These are phyloP conservation scores for Tortrix viridana DNA, from an alignment of 2,888 invertebrate genomes.

Conservation along the genomic window DNA sequence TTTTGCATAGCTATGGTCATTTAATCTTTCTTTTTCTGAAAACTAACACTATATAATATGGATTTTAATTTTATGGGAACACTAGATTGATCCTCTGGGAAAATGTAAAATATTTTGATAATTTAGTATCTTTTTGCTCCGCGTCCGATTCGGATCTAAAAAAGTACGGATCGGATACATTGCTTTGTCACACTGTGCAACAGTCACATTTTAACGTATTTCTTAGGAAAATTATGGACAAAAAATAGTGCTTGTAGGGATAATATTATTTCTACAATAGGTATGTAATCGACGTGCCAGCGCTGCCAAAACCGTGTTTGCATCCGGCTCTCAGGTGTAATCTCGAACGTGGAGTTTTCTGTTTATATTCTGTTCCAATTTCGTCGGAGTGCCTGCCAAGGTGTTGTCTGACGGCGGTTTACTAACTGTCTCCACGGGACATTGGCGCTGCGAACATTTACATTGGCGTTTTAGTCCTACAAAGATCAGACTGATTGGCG, in stretches of 20 bases:
- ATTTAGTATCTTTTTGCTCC: too few species aligned
- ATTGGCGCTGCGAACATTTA: conserved; percentile 23
- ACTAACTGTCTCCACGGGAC: conserved; percentile 17
- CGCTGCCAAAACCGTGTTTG: conserved; percentile 65
- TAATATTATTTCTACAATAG: conserved; percentile 29
- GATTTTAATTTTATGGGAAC: too few species aligned
- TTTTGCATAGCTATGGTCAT: too few species aligned
- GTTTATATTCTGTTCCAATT: conserved; percentile 83
- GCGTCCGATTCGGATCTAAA: too few species aligned
- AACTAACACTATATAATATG: too few species aligned
- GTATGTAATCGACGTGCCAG: conserved; percentile 38
- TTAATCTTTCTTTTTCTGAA: too few species aligned
- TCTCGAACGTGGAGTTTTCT: conserved; percentile 76
- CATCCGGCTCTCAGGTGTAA: conserved; percentile 72
- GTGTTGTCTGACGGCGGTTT: conserved; percentile 72
- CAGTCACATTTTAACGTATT: neutral
- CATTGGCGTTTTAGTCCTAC: neutral
- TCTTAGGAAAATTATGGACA: neutral
- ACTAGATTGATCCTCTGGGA: too few species aligned
- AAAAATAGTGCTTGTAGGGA: neutral
- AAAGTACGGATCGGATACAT: too few species aligned
- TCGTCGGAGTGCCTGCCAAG: conserved; percentile 77
- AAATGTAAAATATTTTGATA: too few species aligned
- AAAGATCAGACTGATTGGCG: too few species aligned
- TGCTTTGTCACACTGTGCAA: too few species aligned